These are phyloP conservation scores for Calyptommatus sinebrachiatus DNA, from an alignment of 2,113 vertebrate genomes.

Conservation along the genomic window DNA sequence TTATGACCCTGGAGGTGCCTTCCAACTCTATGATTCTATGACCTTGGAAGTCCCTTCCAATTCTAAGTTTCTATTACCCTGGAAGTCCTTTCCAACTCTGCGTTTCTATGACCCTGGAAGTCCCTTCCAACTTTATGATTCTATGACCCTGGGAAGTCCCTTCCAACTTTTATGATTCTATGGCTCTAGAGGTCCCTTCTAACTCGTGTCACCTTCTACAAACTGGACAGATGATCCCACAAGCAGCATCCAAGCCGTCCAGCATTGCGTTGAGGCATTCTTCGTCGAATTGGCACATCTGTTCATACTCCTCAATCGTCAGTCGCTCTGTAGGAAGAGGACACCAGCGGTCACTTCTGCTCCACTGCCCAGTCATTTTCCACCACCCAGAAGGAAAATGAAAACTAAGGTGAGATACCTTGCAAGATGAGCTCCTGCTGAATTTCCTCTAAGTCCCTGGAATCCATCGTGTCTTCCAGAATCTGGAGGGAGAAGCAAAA, in stretches of 20 bases:
- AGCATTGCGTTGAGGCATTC: conserved; percentile 79
- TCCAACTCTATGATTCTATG: no score
- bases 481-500: conserved; percentile 36
- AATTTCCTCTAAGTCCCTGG: conserved; percentile 85
- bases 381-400: no score
- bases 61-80: no score
- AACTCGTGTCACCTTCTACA: conserved; percentile 88
- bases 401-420: conserved; percentile 66
- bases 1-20: no score
- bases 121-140: no score
- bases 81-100: no score
- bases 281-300: conserved; percentile 81
- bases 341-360: background rate
- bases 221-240: conserved; percentile 82
- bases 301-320: conserved; percentile 83
- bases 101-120: no score
- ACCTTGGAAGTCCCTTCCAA: no score
- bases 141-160: no score
- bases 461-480: conserved; percentile 73
- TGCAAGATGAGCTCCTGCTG: conserved; percentile 83
- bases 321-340: conserved; percentile 72
- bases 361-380: no score
- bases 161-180: no score
- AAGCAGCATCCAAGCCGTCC: conserved; percentile 74
- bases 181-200: no score